Conservation (phyloP, 2,113 vertebrate species). For the Melanerpes formicivorus region DNA sequence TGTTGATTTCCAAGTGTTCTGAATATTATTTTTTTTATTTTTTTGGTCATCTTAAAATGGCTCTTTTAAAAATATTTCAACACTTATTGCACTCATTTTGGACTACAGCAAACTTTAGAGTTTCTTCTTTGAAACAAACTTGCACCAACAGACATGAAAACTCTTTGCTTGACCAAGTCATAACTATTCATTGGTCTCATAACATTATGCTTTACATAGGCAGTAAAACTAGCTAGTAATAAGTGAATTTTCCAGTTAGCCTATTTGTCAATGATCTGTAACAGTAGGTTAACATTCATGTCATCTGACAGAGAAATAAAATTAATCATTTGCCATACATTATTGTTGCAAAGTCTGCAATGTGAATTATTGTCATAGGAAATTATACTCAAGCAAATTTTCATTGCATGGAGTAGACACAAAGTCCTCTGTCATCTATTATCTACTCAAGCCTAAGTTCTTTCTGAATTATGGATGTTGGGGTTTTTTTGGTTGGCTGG, state of each 20-base stretch:
- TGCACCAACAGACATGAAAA: neutral
- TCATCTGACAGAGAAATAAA: neutral
- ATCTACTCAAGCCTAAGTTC: neutral
- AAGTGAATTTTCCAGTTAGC: neutral
- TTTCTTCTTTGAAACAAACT: neutral
- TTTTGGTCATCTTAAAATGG: neutral
- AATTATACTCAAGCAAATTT: neutral
- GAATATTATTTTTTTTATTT: neutral
- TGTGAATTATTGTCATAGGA: neutral
- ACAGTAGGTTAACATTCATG: neutral
- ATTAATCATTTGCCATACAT: neutral
- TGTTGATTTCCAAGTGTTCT: neutral
- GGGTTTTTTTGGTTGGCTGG: too few species aligned
- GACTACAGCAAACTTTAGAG: neutral
- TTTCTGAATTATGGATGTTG: neutral
- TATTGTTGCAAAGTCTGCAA: neutral
- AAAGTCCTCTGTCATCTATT: neutral
- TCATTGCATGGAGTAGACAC: neutral
- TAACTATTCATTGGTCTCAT: neutral
- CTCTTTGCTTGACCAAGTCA: neutral
- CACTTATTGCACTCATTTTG: neutral
- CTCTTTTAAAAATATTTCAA: neutral
- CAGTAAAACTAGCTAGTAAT: neutral
- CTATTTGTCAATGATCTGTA: neutral
- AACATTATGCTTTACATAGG: neutral